Evolutionary conservation across 2,797 vertebrate genomes (phyloP).

Genomic region (Tolypeutes matacus): DNA sequence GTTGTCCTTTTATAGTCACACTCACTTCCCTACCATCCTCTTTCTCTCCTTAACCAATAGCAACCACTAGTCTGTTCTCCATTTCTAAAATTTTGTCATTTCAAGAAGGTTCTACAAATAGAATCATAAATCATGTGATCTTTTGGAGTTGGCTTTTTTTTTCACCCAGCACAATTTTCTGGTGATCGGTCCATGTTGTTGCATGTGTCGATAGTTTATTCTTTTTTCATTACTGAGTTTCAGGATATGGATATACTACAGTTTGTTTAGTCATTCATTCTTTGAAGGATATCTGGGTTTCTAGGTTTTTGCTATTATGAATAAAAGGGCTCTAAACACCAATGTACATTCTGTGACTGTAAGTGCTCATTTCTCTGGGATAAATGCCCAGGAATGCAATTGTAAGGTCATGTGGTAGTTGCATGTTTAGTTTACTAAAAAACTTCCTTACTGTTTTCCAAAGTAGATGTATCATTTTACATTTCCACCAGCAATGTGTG

Average conservation of each 20-base stretch:
- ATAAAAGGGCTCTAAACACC: neutral
- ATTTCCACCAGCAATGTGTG: neutral
- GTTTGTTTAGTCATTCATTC: neutral
- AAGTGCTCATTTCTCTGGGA: neutral
- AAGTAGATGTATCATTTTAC: neutral
- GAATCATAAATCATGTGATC: neutral
- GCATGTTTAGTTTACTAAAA: slow-evolving; percentile 23
- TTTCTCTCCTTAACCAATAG: neutral
- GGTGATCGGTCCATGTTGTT: neutral
- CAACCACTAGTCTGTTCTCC: neutral
- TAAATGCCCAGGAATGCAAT: neutral
- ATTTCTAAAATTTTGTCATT: slow-evolving; percentile 43
- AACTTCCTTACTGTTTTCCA: slow-evolving; percentile 50
- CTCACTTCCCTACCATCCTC: neutral
- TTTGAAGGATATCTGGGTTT: slow-evolving; percentile 3
- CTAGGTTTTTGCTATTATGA: neutral
- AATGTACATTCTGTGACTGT: neutral
- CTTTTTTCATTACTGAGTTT: neutral
- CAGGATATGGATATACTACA: neutral
- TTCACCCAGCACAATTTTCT: neutral
- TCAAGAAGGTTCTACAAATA: neutral
- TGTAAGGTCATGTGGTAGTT: neutral
- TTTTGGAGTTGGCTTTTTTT: slow-evolving; percentile 4
- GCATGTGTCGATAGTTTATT: neutral
- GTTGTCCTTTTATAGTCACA: neutral